Conservation (phyloP, 2,888 invertebrate genomes). For the Cancer borealis region DNA sequence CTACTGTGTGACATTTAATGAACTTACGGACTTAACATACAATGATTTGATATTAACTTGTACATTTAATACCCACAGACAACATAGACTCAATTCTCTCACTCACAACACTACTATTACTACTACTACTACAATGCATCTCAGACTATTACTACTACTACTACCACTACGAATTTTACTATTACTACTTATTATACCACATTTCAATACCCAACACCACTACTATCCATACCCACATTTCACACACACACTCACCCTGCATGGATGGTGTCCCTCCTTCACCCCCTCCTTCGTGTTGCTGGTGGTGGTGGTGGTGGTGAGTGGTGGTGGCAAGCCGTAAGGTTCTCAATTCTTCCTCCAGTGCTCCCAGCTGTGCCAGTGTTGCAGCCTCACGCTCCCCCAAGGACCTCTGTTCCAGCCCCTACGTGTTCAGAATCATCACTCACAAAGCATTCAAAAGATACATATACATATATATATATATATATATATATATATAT, state of each 20-base stretch:
- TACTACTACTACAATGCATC: too few relatives aligned
- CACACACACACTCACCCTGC: slow-evolving; percentile 13
- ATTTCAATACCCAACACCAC: too few relatives aligned
- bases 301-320: slow-evolving; percentile 45
- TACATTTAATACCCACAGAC: neutral
- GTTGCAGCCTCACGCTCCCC: slow-evolving; percentile 54
- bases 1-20: neutral
- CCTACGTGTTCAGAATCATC: slow-evolving; percentile 38
- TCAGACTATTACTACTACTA: too few relatives aligned
- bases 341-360: slow-evolving; percentile 67
- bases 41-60: neutral
- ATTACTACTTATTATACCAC: too few relatives aligned
- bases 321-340: slow-evolving; percentile 61
- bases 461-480: too few relatives aligned
- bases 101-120: too few relatives aligned
- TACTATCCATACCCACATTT: neutral
- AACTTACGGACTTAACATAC: neutral
- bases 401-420: slow-evolving; percentile 50
- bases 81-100: neutral
- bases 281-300: neutral
- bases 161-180: too few relatives aligned
- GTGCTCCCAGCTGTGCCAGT: slow-evolving; percentile 60
- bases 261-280: neutral
- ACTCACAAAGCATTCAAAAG: neutral
- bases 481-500: too few relatives aligned